phyloP scores from a whole-genome alignment of 2,113 vertebrate genomes.

The Eclectus roratus region DNA sequence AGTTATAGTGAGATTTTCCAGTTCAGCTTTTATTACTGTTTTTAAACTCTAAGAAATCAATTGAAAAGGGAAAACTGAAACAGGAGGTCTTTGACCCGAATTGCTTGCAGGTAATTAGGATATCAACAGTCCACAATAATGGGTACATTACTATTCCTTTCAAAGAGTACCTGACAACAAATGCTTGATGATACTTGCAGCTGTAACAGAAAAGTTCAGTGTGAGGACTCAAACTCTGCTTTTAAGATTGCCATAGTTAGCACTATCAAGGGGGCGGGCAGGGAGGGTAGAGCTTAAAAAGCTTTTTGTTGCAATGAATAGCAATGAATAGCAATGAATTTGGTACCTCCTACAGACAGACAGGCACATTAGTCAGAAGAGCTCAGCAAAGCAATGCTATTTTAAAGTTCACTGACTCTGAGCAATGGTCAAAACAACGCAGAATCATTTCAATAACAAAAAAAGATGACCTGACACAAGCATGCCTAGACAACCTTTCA shows the following conservation, averaged over 20 bases:
- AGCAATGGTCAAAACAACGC: neutral
- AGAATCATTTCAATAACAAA: neutral
- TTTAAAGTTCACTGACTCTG: neutral
- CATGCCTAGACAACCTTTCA: fast-evolving
- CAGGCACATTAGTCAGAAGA: neutral
- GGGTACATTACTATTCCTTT: neutral
- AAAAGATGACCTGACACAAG: neutral
- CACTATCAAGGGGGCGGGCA: neutral
- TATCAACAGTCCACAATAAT: neutral
- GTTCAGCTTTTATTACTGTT: neutral
- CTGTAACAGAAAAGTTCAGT: neutral
- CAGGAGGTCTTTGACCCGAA: neutral
- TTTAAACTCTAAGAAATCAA: neutral
- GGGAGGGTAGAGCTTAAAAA: neutral
- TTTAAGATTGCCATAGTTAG: neutral
- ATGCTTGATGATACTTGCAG: neutral
- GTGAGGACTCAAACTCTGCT: neutral
- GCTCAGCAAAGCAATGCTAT: neutral
- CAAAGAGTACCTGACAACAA: neutral
- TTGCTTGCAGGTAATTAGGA: neutral
- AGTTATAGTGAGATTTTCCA: neutral
- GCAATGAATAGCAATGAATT: neutral
- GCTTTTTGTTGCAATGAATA: neutral
- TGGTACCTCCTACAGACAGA: neutral
- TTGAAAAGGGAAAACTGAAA: neutral